Conservation (phyloP, 2,113 vertebrate species). For the Neofelis nebulosa region DNA sequence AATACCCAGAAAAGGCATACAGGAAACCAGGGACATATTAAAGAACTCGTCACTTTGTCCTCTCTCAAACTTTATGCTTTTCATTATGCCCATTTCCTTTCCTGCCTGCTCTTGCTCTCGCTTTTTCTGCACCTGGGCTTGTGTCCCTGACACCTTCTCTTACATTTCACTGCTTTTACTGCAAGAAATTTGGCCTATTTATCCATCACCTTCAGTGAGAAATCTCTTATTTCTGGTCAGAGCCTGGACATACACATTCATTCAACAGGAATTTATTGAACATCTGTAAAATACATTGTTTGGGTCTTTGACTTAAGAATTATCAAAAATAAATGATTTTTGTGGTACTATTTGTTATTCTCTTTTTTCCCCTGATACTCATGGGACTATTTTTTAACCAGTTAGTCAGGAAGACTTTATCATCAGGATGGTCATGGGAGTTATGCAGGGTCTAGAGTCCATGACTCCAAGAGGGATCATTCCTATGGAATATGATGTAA, state of each 20-base stretch:
- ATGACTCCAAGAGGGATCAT: not conserved
- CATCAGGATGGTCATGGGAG: too few relatives aligned
- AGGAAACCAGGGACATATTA: not conserved
- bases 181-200: not conserved
- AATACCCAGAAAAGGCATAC: not conserved
- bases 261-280: not conserved
- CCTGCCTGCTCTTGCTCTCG: not conserved
- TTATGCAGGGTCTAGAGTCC: not conserved
- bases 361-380: not conserved
- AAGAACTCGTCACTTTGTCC: rapidly evolving
- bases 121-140: not conserved
- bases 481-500: not conserved
- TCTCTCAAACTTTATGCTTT: not conserved
- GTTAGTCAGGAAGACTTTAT: not conserved
- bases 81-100: not conserved
- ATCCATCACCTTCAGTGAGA: not conserved
- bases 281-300: not conserved
- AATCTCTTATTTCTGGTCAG: not conserved
- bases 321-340: not conserved
- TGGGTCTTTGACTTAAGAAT: not conserved
- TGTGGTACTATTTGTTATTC: not conserved
- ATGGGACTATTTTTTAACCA: not conserved
- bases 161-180: not conserved
- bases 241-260: not conserved
- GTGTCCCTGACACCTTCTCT: not conserved